Evolutionary conservation across 64 coral and sea anemone species (phyloP).

Genomic region (Anthopleura sola): DNA sequence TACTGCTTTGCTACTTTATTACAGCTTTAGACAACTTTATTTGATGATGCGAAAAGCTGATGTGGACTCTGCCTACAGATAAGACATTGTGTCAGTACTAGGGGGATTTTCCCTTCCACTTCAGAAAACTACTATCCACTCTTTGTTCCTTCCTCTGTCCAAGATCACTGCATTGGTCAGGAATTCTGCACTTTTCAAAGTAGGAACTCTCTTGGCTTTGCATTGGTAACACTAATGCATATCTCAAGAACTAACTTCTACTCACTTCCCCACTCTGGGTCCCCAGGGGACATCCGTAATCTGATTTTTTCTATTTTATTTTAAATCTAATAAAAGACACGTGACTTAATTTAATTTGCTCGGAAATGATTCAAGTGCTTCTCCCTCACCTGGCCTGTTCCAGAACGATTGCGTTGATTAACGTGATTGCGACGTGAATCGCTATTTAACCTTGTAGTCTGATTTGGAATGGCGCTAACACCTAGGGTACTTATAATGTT

Average conservation of each 20-base stretch:
- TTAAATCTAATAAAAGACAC: not conserved
- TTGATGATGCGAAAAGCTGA: no score
- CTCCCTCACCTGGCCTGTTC: not conserved
- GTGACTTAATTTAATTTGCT: not conserved
- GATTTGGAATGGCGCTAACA: not conserved
- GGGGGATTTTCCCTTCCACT: not conserved
- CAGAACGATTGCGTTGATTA: not conserved
- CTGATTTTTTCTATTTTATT: not conserved
- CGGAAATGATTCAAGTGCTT: not conserved
- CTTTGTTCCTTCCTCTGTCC: not conserved
- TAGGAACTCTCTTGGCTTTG: not conserved
- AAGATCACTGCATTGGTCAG: not conserved
- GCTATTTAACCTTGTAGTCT: conserved; percentile 10
- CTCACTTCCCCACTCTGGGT: not conserved
- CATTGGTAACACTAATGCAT: not conserved
- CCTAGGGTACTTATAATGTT: not conserved
- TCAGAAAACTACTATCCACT: not conserved
- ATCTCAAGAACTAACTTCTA: not conserved
- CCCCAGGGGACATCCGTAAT: not conserved
- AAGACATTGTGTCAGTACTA: not conserved
- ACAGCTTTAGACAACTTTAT: no score
- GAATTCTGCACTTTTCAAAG: no score
- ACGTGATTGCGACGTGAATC: not conserved
- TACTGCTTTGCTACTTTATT: not conserved
- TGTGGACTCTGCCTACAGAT: no score